Evolutionary conservation across 2,888 invertebrate species (phyloP).

Genomic region (Erebia ligea): DNA sequence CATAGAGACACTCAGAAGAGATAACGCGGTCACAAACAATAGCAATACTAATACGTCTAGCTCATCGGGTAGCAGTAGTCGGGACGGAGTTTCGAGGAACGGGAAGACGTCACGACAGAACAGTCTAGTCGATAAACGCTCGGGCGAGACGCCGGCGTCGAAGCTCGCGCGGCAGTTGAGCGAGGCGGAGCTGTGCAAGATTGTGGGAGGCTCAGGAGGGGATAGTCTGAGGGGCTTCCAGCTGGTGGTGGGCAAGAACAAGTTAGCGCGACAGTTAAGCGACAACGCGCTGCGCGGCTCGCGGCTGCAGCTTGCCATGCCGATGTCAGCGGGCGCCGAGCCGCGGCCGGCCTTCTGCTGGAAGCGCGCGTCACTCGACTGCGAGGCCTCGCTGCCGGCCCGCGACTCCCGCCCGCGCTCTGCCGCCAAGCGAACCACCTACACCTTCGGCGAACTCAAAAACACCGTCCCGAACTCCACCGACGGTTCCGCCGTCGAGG

Average conservation of each 20-base stretch:
- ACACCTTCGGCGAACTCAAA: conserved; percentile 78
- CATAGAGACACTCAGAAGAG: conserved; percentile 65
- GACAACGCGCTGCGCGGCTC: conserved; percentile 70
- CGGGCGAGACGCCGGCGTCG: conserved; percentile 45
- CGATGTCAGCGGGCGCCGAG: conserved; percentile 79
- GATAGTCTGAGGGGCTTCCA: conserved; percentile 64
- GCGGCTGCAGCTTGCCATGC: conserved; percentile 70
- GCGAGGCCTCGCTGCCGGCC: conserved; percentile 56
- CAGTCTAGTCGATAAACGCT: conserved; percentile 63
- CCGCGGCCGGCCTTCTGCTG: conserved; percentile 67
- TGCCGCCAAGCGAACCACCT: conserved; percentile 54
- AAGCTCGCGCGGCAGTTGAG: conserved; percentile 67
- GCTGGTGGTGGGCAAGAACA: conserved; percentile 69
- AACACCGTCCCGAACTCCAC: conserved; percentile 70
- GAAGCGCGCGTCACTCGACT: conserved; percentile 64
- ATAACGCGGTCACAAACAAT: conserved; percentile 49
- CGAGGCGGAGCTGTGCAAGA: conserved; percentile 60
- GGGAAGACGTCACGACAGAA: conserved; percentile 59
- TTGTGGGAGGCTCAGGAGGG: conserved; percentile 42
- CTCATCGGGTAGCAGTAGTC: conserved; percentile 67
- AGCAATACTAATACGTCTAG: conserved; percentile 63
- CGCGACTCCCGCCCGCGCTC: conserved; percentile 38
- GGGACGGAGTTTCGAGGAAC: conserved; percentile 47
- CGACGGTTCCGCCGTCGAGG: conserved; percentile 51
- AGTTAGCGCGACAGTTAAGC: conserved; percentile 72